phyloP scores from a whole-genome alignment of 1,140 invertebrate genomes.

The Gryllus bimaculatus region DNA sequence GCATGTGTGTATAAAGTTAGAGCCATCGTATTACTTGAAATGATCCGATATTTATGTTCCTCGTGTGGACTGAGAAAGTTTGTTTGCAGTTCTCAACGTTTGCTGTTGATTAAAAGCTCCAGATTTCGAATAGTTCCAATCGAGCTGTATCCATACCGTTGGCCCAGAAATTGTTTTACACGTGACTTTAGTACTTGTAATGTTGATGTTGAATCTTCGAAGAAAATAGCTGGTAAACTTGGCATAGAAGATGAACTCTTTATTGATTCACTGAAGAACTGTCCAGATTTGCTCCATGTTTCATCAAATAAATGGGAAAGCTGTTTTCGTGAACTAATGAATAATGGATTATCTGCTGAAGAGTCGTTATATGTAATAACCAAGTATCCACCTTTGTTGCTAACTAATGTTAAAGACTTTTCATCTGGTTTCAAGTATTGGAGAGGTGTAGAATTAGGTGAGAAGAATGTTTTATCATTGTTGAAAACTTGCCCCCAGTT shows the following conservation, averaged over 20 bases:
- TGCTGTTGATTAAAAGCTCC: too few relatives aligned
- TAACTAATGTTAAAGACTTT: not conserved
- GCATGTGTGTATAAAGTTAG: too few relatives aligned
- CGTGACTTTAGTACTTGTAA: too few relatives aligned
- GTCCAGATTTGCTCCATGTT: not conserved
- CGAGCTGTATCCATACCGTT: too few relatives aligned
- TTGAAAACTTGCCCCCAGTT: not conserved
- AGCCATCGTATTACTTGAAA: too few relatives aligned
- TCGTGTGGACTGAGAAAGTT: too few relatives aligned
- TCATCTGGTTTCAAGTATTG: not conserved
- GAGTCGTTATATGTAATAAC: not conserved
- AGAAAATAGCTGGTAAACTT: not conserved
- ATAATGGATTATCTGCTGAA: not conserved
- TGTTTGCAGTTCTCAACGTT: too few relatives aligned
- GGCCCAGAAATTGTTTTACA: too few relatives aligned
- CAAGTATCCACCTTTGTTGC: not conserved
- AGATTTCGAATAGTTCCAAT: too few relatives aligned
- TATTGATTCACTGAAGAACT: not conserved
- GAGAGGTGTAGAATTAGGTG: not conserved
- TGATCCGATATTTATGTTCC: too few relatives aligned
- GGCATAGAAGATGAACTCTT: not conserved
- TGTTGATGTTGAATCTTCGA: too few relatives aligned
- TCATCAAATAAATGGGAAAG: not conserved
- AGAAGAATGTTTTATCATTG: not conserved
- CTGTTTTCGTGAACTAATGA: not conserved